These are phyloP conservation scores for Lophotriccus pileatus DNA, from an alignment of 2,797 vertebrate species.

Conservation along the genomic window DNA sequence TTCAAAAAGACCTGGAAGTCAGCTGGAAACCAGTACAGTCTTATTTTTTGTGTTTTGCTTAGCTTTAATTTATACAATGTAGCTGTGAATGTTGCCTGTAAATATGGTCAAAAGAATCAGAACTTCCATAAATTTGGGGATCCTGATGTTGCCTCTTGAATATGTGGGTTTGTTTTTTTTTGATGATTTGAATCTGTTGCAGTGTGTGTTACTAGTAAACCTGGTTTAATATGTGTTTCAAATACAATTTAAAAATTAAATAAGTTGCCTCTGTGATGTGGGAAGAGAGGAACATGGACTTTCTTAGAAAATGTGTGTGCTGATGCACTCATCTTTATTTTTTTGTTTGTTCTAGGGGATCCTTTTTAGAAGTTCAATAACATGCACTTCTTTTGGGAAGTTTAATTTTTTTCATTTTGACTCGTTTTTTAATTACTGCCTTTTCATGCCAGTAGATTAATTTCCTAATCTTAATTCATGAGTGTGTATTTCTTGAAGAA, in stretches of 20 bases:
- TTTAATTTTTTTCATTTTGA: neutral
- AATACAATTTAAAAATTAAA: neutral
- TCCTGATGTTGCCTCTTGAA: neutral
- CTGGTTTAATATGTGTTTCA: neutral
- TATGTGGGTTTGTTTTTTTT: accelerated
- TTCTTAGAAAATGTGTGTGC: neutral
- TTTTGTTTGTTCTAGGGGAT: neutral
- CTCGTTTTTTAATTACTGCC: neutral
- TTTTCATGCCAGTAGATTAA: neutral
- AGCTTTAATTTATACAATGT: neutral
- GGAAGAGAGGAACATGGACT: neutral
- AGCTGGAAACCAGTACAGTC: neutral
- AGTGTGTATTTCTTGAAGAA: neutral
- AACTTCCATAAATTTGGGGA: neutral
- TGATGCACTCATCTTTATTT: neutral
- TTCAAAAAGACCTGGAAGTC: neutral
- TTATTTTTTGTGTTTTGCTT: neutral
- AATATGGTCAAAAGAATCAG: neutral
- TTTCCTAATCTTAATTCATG: neutral
- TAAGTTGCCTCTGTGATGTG: neutral
- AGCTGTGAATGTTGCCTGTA: neutral
- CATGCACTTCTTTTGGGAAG: neutral
- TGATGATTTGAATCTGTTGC: neutral
- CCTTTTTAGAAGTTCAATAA: neutral
- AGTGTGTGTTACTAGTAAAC: neutral